Evolutionary conservation across 2,113 vertebrate genomes (phyloP).

Genomic region (Eubucco bourcierii): DNA sequence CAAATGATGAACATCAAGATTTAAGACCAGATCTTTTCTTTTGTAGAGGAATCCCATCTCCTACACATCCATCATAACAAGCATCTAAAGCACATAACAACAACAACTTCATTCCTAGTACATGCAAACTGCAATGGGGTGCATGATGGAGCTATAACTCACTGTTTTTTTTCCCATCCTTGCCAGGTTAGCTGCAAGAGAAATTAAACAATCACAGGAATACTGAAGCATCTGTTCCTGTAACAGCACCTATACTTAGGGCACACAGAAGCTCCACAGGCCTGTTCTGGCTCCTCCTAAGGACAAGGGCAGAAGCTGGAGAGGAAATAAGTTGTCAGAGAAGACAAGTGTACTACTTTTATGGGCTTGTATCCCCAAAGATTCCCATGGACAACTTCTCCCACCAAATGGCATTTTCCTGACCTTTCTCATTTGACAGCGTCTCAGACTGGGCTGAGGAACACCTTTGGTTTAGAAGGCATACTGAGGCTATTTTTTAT

Average conservation of each 20-base stretch:
- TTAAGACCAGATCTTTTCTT: background rate
- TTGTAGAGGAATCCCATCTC: background rate
- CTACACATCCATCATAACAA: background rate
- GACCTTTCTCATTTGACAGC: background rate
- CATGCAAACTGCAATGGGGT: background rate
- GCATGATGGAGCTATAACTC: background rate
- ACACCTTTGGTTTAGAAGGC: background rate
- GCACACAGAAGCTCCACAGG: background rate
- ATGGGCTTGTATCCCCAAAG: background rate
- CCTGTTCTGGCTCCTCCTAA: background rate
- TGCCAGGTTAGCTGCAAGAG: background rate
- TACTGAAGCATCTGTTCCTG: background rate
- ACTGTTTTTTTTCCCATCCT: too few species aligned
- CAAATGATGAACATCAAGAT: background rate
- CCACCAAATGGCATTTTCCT: background rate
- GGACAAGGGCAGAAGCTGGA: background rate
- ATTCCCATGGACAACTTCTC: background rate
- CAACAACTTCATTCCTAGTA: background rate
- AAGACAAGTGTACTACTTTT: background rate
- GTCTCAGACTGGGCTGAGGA: background rate
- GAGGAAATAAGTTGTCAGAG: background rate
- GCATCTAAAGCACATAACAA: background rate
- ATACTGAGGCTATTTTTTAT: fast-evolving
- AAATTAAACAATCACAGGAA: background rate
- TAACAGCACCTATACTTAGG: background rate